Base-by-base conservation (phyloP, 2,888 invertebrate species). In the Scrobipalpa costella region DNA sequence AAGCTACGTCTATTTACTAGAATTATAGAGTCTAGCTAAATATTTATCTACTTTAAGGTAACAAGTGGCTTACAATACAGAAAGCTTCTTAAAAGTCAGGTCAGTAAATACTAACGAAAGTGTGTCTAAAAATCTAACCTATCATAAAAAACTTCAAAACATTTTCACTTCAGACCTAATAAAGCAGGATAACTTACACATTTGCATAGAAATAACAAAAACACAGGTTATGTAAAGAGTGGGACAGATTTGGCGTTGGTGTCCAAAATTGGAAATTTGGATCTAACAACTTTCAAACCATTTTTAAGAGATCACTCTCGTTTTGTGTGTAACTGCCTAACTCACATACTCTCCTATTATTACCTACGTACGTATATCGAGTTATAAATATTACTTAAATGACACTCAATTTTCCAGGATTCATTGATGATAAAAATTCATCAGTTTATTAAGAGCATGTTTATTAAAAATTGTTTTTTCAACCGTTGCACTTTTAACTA, bases 281-380 rank as follows among this genome's bases (percentile, higher is more conserved):
- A 67, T 73, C 60, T 17, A 49, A 34, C 47, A 17, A 33, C 49
- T 17, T 60, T 60, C 60, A 67, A 70, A 73, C 71, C 58, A 66
- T 62, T 34, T 60, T 60, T 49, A 67, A 70, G 73, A 71, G 61
- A 66, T 62, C 64, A 15, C 62, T 57, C 55, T 52, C 68, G 66
- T 67, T 70, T 64, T 68, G 66, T 72, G 71, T 65, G 69, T 63
- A 74, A 76, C 44, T 69, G 72, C 69, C 71, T 73, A 70, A 76
- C 64, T 74, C 76, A 71, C 75, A 78, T 79, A 74, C 70, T 71
- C 73, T n/a, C n/a, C n/a, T n/a, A n/a, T 75, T 73, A 7, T 38
- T 44, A 38, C 38, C 38, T 33, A 11, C 57, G 34, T 57, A 6
- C n/a, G n/a, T n/a, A n/a, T n/a, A n/a, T n/a, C n/a, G n/a, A n/a